These are phyloP conservation scores for Stenichneumon culpator DNA, from an alignment of 2,888 invertebrate species.

Conservation along the genomic window DNA sequence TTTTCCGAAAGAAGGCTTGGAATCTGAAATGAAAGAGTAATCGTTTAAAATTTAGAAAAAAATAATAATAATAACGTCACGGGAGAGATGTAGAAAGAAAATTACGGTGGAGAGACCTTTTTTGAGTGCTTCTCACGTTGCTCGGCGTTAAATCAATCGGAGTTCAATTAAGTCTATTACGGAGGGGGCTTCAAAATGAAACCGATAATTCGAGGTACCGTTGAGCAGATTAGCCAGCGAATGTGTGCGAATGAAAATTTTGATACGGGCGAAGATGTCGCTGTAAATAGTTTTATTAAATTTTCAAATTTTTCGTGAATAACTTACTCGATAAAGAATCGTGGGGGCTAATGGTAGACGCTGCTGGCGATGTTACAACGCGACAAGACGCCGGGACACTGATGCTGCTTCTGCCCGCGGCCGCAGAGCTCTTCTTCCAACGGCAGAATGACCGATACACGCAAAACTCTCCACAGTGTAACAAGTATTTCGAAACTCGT, in stretches of 20 bases:
- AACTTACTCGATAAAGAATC: conserved; percentile 57
- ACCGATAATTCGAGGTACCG: conserved; percentile 5
- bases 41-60: background rate
- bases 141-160: conserved; percentile 8
- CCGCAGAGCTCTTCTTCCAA: conserved; percentile 32
- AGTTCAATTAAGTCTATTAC: conserved; percentile 17
- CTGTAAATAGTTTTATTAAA: background rate
- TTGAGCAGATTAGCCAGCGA: background rate
- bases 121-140: background rate
- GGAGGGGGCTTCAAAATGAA: background rate
- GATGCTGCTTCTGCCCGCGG: conserved; percentile 60
- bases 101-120: background rate
- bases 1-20: background rate
- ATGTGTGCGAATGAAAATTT: background rate
- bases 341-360: conserved; percentile 56
- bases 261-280: background rate
- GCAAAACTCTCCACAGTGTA: conserved; percentile 85
- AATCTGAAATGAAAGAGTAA: background rate
- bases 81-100: background rate
- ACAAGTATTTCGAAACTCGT: conserved; percentile 86
- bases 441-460: conserved; percentile 74
- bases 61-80: background rate
- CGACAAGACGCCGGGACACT: conserved; percentile 77
- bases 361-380: conserved; percentile 66
- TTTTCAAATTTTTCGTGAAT: background rate